A percentile compares a stretch with the other conserved stretches of the same genome.
phyloP scores from a whole-genome alignment of 2,888 invertebrate genomes.

The Amphipyra tragopoginis region DNA sequence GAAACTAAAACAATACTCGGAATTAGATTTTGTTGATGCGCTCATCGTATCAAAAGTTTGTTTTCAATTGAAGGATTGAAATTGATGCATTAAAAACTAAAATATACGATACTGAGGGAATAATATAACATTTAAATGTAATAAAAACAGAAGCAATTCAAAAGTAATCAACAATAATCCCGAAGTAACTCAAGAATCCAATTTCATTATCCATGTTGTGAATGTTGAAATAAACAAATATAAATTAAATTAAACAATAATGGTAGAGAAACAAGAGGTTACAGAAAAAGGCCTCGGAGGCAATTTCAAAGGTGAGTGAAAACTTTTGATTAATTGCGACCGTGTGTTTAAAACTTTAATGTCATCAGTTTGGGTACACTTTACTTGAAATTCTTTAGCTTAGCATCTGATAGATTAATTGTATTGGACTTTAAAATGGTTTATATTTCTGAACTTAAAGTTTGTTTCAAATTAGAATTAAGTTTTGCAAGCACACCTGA shows the following conservation, averaged over 20 bases:
- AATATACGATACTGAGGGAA: too few species aligned
- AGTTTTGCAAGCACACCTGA: too few species aligned
- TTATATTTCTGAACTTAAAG: too few species aligned
- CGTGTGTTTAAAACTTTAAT: conserved; percentile 30
- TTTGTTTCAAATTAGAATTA: too few species aligned
- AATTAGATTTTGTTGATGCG: neutral
- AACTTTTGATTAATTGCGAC: conserved; percentile 14
- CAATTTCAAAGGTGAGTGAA: conserved; percentile 43
- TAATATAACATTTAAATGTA: neutral
- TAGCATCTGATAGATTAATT: conserved; percentile 17
- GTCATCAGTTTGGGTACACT: neutral
- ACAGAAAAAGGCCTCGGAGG: conserved; percentile 12
- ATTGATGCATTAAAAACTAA: too few species aligned
- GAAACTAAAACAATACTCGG: neutral
- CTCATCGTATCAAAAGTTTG: neutral
- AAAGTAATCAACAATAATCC: neutral
- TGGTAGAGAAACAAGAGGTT: conserved; percentile 23
- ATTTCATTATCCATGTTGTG: neutral
- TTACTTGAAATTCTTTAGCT: conserved; percentile 8
- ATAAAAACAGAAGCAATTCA: neutral
- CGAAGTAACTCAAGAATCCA: neutral
- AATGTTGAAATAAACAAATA: neutral
- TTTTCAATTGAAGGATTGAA: neutral
- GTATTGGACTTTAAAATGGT: neutral
- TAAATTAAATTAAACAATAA: conserved; percentile 17